Conservation (phyloP, 1,140 invertebrate species). For the Lucilia cuprina region DNA sequence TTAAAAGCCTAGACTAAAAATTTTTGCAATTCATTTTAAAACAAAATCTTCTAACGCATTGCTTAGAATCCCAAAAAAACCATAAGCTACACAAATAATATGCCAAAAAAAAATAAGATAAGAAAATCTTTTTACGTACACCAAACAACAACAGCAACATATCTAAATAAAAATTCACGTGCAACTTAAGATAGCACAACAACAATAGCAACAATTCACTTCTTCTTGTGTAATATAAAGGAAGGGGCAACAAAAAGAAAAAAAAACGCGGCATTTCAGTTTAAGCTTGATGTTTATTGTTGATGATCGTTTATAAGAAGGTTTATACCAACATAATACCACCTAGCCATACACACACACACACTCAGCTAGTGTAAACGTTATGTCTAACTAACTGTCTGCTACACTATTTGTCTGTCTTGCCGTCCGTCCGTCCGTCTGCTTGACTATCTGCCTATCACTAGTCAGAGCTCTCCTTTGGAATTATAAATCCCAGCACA, state of each 20-base stretch:
- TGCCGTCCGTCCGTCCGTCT: not conserved
- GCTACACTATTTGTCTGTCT: not conserved
- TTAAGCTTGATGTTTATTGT: conserved; percentile 17
- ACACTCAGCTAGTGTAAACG: not conserved
- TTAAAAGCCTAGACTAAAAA: not conserved
- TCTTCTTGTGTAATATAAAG: too few species aligned
- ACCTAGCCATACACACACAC: too few species aligned
- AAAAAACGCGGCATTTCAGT: conserved; percentile 10
- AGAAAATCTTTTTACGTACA: not conserved
- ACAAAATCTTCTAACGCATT: conserved; percentile 1
- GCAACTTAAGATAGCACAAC: not conserved
- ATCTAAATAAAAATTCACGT: not conserved
- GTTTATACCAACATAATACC: not conserved
- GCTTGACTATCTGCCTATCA: not conserved
- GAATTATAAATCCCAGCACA: not conserved
- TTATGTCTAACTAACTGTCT: conserved; percentile 29
- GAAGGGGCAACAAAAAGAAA: not conserved
- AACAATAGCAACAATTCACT: not conserved
- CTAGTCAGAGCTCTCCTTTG: not conserved
- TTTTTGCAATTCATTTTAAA: not conserved
- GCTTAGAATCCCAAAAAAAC: not conserved
- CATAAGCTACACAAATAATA: not conserved
- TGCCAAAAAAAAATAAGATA: not conserved
- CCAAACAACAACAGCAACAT: not conserved
- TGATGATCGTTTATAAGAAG: conserved; percentile 20